phyloP scores from a whole-genome alignment of 2,113 vertebrate genomes.

The Cyrtonyx montezumae region DNA sequence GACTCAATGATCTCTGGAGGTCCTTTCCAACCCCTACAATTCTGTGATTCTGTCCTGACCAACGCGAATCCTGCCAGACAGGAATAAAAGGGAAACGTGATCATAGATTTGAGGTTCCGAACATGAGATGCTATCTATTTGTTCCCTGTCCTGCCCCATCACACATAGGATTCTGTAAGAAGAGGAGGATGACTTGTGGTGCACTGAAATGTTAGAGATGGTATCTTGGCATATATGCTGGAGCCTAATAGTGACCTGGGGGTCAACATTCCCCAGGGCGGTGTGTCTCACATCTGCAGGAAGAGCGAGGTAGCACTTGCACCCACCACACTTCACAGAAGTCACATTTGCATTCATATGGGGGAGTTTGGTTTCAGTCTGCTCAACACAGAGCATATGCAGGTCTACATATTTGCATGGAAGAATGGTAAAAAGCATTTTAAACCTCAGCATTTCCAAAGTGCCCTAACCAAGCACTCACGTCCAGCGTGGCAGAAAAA shows the following conservation, averaged over 20 bases:
- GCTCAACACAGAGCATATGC: background rate
- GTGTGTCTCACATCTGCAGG: background rate
- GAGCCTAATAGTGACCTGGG: background rate
- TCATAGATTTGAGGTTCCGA: background rate
- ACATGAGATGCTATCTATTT: too few relatives aligned
- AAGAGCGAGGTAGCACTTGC: background rate
- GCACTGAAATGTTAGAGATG: background rate
- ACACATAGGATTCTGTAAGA: background rate
- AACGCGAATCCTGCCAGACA: background rate
- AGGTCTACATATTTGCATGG: background rate
- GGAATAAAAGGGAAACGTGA: background rate
- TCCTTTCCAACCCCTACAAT: too few relatives aligned
- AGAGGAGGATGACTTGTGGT: background rate
- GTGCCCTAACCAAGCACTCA: background rate
- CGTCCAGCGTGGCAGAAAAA: background rate
- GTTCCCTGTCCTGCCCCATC: background rate
- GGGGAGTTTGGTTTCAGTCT: background rate
- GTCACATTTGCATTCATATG: rapidly evolving
- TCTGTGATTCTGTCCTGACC: too few relatives aligned
- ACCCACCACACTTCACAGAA: background rate
- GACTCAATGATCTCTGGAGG: too few relatives aligned
- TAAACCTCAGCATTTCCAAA: background rate
- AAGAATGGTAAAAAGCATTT: background rate
- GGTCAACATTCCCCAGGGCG: background rate
- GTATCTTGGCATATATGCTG: background rate